Conservation (phyloP, 2,797 vertebrate species). For the Tenualosa ilisha region DNA sequence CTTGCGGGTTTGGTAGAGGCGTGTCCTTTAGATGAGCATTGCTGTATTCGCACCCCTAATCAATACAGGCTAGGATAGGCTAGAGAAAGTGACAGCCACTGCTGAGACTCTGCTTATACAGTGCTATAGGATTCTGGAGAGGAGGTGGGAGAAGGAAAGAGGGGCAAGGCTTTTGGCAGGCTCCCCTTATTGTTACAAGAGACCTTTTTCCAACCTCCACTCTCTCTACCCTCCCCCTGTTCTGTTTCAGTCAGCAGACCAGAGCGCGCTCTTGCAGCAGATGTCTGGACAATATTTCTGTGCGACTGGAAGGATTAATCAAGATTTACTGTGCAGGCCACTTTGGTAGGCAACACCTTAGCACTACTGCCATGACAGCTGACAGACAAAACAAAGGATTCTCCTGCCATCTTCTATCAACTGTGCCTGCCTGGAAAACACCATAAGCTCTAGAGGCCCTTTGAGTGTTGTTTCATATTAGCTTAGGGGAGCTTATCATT, state of each 20-base stretch:
- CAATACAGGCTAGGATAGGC: background rate
- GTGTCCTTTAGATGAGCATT: constrained; percentile 47
- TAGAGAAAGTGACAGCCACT: background rate
- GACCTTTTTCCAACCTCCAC: background rate
- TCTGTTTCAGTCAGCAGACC: constrained; percentile 10
- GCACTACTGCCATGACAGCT: background rate
- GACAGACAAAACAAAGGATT: background rate
- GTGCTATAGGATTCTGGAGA: constrained; percentile 4
- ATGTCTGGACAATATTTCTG: constrained; percentile 9
- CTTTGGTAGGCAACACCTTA: background rate
- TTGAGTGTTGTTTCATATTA: constrained; percentile 7
- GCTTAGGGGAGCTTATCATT: constrained; percentile 17
- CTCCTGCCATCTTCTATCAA: background rate
- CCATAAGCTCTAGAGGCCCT: background rate
- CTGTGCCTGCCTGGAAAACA: background rate
- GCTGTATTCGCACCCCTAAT: background rate
- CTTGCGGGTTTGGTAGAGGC: constrained; percentile 48
- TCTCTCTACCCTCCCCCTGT: background rate
- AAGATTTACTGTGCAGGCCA: constrained; percentile 4
- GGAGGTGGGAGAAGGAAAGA: constrained; percentile 26
- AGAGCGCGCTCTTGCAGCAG: background rate
- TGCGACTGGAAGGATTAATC: background rate
- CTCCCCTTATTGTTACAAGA: constrained; percentile 24
- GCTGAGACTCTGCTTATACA: constrained; percentile 1
- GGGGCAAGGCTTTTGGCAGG: constrained; percentile 12